Evolutionary conservation across 2,113 vertebrate species (phyloP).

Genomic region (Peromyscus polionotus): DNA sequence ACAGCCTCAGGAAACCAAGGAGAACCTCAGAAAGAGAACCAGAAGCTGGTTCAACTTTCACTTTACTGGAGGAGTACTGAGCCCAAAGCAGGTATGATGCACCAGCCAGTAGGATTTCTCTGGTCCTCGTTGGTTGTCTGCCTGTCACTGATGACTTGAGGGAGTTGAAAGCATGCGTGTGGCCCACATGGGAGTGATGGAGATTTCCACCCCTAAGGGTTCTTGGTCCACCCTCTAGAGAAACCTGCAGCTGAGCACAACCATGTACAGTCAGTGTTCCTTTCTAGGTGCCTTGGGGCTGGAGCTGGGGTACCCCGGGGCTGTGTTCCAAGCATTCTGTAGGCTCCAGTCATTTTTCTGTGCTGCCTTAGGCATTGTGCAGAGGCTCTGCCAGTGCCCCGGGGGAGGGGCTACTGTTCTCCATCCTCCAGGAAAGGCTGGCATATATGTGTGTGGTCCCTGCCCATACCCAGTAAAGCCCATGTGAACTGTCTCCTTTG

Average conservation of each 20-base stretch:
- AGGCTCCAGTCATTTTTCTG: constrained; percentile 16
- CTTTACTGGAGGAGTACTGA: background rate
- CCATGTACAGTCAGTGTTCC: background rate
- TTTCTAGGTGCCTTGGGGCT: background rate
- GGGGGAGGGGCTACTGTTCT: background rate
- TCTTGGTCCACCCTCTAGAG: background rate
- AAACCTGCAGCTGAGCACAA: background rate
- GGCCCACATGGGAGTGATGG: background rate
- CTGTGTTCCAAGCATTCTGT: background rate
- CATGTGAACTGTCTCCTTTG: background rate
- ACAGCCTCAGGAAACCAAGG: background rate
- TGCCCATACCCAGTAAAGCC: background rate
- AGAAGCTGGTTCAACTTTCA: background rate
- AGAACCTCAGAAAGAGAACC: background rate
- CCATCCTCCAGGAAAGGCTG: background rate
- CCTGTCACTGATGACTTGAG: background rate
- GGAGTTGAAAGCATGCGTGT: background rate
- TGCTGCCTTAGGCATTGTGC: background rate
- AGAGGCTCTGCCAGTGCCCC: background rate
- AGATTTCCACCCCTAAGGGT: background rate
- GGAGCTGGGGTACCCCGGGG: too few relatives aligned
- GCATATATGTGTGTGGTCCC: background rate
- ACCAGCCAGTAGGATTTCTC: background rate
- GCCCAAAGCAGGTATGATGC: background rate
- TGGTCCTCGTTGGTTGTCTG: accelerated